Percentiles rank a stretch among this genome's conserved stretches.
phyloP scores from a whole-genome alignment of 2,888 invertebrate species.

The Podabrus alpinus region DNA sequence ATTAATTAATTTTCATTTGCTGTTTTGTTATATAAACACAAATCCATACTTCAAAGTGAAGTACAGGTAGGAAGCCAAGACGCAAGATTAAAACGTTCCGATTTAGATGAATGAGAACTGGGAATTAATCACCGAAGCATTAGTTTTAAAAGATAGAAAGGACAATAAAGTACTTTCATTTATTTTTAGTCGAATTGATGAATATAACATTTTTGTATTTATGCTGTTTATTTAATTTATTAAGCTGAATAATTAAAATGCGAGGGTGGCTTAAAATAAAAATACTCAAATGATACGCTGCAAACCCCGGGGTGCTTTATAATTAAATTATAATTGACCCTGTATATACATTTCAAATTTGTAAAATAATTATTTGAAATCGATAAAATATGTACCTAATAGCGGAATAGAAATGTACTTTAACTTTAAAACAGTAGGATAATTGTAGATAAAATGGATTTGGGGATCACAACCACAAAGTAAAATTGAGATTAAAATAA shows the following conservation, averaged over 20 bases:
- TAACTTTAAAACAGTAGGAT: background rate
- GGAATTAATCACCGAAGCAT: conserved; percentile 18
- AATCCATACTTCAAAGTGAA: background rate
- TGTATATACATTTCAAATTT: background rate
- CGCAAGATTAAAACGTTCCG: conserved; percentile 19
- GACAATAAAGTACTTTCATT: conserved; percentile 17
- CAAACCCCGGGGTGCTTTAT: background rate
- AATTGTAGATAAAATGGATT: background rate
- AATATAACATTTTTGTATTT: conserved; percentile 8
- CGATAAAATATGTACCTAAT: background rate
- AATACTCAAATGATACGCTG: background rate
- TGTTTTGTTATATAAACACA: background rate
- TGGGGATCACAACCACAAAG: too few relatives aligned
- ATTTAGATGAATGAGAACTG: conserved; percentile 19
- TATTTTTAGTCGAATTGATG: conserved; percentile 16
- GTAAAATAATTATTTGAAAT: background rate
- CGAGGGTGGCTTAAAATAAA: background rate
- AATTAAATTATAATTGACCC: background rate
- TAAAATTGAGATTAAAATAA: too few relatives aligned
- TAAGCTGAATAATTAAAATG: background rate
- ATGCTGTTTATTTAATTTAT: background rate
- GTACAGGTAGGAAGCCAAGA: background rate
- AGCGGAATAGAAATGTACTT: background rate
- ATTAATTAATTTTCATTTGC: background rate
- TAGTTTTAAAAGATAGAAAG: conserved; percentile 14